Conservation (phyloP, 2,113 vertebrate genomes). For the Miniopterus natalensis region DNA sequence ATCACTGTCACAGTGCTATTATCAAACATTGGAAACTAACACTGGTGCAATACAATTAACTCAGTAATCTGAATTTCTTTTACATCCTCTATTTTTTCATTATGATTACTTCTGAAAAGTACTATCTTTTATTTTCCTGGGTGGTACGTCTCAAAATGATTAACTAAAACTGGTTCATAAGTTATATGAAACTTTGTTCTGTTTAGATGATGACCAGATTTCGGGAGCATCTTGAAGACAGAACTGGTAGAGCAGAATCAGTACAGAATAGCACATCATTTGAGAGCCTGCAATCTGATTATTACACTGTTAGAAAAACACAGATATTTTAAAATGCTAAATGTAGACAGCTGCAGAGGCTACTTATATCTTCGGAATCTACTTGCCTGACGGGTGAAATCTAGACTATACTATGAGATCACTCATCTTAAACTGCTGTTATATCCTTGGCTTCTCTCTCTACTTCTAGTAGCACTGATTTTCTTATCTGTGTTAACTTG, state of each 20-base stretch:
- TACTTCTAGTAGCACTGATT: not conserved
- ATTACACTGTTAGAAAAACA: not conserved
- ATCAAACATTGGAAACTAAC: not conserved
- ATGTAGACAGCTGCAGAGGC: not conserved
- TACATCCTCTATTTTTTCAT: not conserved
- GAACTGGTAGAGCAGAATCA: rapidly evolving
- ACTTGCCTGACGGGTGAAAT: not conserved
- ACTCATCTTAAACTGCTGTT: not conserved
- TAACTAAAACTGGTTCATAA: not conserved
- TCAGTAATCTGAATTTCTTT: not conserved
- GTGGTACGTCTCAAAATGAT: not conserved
- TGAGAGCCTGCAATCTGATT: not conserved
- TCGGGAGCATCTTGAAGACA: not conserved
- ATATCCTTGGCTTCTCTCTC: not conserved
- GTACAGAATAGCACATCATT: not conserved
- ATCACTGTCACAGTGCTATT: not conserved
- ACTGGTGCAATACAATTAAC: too few species aligned
- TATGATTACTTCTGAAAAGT: not conserved
- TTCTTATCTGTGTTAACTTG: not conserved
- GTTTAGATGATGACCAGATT: not conserved
- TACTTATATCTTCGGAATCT: not conserved
- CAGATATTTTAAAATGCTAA: not conserved
- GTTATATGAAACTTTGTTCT: not conserved
- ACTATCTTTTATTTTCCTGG: not conserved
- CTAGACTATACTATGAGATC: not conserved